Evolutionary conservation across 2,113 vertebrate species (phyloP), one percentile per base, ranked within the genome.

Genomic region (Narcine bancroftii): DNA sequence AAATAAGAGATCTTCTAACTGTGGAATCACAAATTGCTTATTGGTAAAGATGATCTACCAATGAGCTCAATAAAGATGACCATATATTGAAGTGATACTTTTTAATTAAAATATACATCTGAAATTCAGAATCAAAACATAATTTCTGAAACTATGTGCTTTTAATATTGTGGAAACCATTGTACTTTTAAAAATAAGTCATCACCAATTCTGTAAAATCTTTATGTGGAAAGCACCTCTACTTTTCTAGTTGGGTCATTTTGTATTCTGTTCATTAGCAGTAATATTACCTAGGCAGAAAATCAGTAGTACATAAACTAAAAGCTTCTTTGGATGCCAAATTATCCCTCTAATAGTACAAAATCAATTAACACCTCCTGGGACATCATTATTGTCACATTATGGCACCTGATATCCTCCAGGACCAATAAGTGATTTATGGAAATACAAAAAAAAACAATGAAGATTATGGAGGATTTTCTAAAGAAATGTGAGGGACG

Each of bases 361-460:
- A 96, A 97, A 97, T 97, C 96, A 97, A 97, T 97, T 97, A 97
- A 96, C 96, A 96, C 96, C 96, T 95, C 96, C 76, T 94, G 96
- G 96, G 96, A 97, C 95, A 96, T 96, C 96, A 97, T 96, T 97
- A 96, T 96, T 96, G 96, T 96, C 96, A 96, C 96, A 96, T 96
- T 96, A 96, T 96, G 96, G 96, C 96, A 96, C 95, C 93, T 15
- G 94, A 96, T 96, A 96, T 95, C 95, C 96, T 96, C 96, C 93
- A 95, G 96, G 95, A 96, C 94, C 95, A 95, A 96, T 94, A 96
- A 97, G 96, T 95, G 96, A 97, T 96, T 96, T 95, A 95, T 96
- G 94, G 95, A 94, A 96, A 96, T 96, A 96, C 95, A 93, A 92
- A 47, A 92, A 66, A n/a, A 79, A 79, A 92, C 92, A 92, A 87